phyloP scores from a whole-genome alignment of 1,140 invertebrate species.

The Drosophila lowei region DNA sequence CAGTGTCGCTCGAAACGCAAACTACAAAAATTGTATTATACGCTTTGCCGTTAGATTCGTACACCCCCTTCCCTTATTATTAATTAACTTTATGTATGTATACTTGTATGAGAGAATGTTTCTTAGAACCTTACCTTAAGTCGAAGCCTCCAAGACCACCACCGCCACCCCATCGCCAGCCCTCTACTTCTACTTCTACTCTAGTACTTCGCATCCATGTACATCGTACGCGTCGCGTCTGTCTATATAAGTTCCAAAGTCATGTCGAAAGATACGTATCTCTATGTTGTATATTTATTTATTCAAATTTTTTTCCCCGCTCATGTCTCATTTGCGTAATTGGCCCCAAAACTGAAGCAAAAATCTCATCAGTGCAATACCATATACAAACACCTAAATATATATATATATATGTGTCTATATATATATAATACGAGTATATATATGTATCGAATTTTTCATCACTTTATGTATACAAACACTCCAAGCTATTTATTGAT shows the following conservation, averaged over 20 bases:
- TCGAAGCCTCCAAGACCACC: slow-evolving; percentile 17
- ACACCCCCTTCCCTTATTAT: slow-evolving; percentile 28
- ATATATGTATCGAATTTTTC: slow-evolving; percentile 21
- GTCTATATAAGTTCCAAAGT: slow-evolving; percentile 13
- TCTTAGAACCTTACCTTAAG: slow-evolving; percentile 16
- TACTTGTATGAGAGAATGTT: slow-evolving; percentile 59
- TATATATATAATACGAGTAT: slow-evolving; percentile 1
- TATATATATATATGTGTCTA: slow-evolving; percentile 9
- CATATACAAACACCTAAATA: slow-evolving; percentile 33
- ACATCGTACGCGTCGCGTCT: slow-evolving; percentile 7
- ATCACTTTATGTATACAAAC: slow-evolving; percentile 51
- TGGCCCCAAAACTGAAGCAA: slow-evolving; percentile 47
- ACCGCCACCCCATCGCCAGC: background rate
- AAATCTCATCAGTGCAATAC: slow-evolving; percentile 73
- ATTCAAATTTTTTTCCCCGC: slow-evolving; percentile 31
- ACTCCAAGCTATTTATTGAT: slow-evolving; percentile 65
- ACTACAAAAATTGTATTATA: slow-evolving; percentile 82
- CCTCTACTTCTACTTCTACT: slow-evolving; percentile 1
- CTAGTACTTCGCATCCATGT: slow-evolving; percentile 23
- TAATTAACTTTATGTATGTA: slow-evolving; percentile 57
- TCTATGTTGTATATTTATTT: slow-evolving; percentile 58
- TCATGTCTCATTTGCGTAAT: slow-evolving; percentile 35
- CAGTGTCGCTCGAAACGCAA: slow-evolving; percentile 81
- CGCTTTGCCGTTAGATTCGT: slow-evolving; percentile 80
- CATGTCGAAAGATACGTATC: slow-evolving; percentile 4